Conservation (phyloP, 2,888 invertebrate species). For the Archaeoteleia sp. region DNA sequence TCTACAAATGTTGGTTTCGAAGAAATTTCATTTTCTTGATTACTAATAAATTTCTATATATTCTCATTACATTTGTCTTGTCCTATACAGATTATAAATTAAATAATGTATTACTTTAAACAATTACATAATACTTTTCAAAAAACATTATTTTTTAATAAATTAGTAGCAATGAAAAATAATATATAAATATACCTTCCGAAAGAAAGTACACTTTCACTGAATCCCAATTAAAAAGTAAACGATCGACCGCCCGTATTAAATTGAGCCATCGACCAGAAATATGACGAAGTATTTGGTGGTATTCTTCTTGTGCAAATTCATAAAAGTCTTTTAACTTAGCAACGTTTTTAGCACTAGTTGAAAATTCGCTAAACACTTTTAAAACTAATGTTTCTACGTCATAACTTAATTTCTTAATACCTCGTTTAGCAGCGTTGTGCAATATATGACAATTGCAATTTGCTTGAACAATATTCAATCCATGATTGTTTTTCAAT, state of each 20-base stretch:
- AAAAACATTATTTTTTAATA: too few relatives aligned
- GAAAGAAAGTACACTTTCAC: conserved; percentile 3
- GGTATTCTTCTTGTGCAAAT: conserved; percentile 45
- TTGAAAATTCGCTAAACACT: conserved; percentile 55
- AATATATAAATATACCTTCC: too few relatives aligned
- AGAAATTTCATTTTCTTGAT: too few relatives aligned
- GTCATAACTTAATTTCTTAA: conserved; percentile 50
- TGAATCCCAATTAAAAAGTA: conserved; percentile 3
- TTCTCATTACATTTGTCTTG: too few relatives aligned
- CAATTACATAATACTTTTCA: background rate
- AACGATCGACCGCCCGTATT: background rate
- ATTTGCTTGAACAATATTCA: conserved; percentile 50
- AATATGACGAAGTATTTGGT: conserved; percentile 48
- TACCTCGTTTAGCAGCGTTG: conserved; percentile 49
- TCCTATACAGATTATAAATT: background rate
- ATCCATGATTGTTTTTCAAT: conserved; percentile 23
- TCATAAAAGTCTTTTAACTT: conserved; percentile 53
- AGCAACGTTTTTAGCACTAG: conserved; percentile 48
- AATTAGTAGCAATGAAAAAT: too few relatives aligned
- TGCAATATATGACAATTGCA: conserved; percentile 56
- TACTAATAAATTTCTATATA: too few relatives aligned
- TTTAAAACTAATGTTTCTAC: conserved; percentile 58
- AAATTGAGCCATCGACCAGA: conserved; percentile 8
- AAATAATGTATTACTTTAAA: too few relatives aligned
- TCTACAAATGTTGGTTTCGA: too few relatives aligned